These are phyloP conservation scores for Centruroides sculpturatus DNA, from an alignment of 1,140 invertebrate species.

Conservation along the genomic window DNA sequence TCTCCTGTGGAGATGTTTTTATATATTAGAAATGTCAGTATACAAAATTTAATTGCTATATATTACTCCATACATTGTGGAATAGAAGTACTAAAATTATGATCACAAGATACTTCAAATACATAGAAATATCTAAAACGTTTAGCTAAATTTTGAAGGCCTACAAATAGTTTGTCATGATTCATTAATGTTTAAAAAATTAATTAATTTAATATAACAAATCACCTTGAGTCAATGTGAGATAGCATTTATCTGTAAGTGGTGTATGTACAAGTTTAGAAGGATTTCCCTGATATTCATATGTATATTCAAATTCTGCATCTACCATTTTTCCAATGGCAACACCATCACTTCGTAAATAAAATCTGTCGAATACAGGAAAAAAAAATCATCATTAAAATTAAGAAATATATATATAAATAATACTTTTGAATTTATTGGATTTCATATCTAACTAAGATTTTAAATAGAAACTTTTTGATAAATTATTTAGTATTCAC, in stretches of 20 bases:
- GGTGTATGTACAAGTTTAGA: constrained; percentile 83
- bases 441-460: too few species aligned
- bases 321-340: constrained; percentile 52
- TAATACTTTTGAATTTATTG: too few species aligned
- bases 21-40: too few species aligned
- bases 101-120: too few species aligned
- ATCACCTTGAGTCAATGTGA: constrained; percentile 74
- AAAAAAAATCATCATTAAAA: background rate
- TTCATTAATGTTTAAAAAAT: constrained; percentile 12
- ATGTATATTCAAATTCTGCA: constrained; percentile 87
- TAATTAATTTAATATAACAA: constrained; percentile 1
- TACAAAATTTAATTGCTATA: too few species aligned
- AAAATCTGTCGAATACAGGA: constrained; percentile 27
- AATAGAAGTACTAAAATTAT: too few species aligned
- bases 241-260: constrained; percentile 87
- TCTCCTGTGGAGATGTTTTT: too few species aligned
- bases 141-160: too few species aligned
- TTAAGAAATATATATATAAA: background rate
- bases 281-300: constrained; percentile 91
- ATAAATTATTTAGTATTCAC: too few species aligned
- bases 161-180: background rate
- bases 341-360: constrained; percentile 30
- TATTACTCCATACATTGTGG: too few species aligned
- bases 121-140: too few species aligned
- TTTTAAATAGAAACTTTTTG: too few species aligned